A percentile compares a stretch with the other conserved stretches of the same genome.
Conservation (phyloP, 2,113 vertebrate species). For the Pterocles orientalis region DNA sequence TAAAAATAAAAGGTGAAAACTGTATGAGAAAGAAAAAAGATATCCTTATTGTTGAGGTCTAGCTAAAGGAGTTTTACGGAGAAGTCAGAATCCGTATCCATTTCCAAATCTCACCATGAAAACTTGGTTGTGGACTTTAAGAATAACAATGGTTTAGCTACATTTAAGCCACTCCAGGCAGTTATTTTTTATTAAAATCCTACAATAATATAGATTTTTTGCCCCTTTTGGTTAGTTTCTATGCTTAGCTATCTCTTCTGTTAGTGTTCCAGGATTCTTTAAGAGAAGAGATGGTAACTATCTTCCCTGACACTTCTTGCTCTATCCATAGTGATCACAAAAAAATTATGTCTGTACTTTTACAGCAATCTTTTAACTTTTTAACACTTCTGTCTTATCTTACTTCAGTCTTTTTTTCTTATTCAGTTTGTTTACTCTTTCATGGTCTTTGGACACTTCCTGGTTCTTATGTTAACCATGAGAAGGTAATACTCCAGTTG, state of each 20-base stretch:
- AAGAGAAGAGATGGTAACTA: background rate
- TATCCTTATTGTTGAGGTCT: background rate
- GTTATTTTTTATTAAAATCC: background rate
- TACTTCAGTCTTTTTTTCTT: background rate
- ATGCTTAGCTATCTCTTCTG: background rate
- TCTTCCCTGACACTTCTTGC: background rate
- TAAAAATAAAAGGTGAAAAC: background rate
- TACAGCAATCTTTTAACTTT: background rate
- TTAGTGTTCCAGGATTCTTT: background rate
- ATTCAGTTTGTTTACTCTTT: background rate
- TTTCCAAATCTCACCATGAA: background rate
- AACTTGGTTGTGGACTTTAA: background rate
- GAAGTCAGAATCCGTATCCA: background rate
- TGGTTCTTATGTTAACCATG: background rate
- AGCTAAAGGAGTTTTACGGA: background rate
- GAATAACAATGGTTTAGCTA: background rate
- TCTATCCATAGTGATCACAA: background rate
- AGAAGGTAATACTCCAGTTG: background rate
- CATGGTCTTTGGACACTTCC: background rate
- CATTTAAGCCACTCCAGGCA: background rate
- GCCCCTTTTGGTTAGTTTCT: background rate
- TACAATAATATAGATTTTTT: background rate
- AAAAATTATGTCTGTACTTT: background rate
- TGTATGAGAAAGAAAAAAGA: background rate
- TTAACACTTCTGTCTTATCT: background rate